phyloP scores from a whole-genome alignment of 2,113 vertebrate species.

The Cephalopholis sonnerati region DNA sequence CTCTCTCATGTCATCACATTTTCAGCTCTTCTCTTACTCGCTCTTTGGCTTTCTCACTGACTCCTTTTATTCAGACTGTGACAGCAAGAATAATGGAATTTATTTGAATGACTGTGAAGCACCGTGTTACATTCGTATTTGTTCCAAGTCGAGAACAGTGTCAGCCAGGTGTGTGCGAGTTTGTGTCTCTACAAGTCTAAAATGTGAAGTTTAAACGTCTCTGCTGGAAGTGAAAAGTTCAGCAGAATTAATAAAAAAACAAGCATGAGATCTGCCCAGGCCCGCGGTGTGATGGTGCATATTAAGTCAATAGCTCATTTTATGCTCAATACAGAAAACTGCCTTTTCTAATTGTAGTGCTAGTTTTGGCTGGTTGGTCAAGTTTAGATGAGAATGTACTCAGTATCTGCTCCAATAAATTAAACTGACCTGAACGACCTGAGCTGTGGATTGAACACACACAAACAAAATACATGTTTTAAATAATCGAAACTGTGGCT shows the following conservation, averaged over 20 bases:
- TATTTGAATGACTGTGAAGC: constrained; percentile 24
- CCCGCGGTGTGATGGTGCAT: background rate
- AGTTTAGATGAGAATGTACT: background rate
- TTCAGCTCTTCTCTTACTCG: background rate
- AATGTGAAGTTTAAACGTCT: background rate
- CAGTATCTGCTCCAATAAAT: background rate
- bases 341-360: background rate
- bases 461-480: background rate
- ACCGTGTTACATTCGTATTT: constrained; percentile 3
- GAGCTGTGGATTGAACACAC: background rate
- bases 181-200: background rate
- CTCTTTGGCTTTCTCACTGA: background rate
- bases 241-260: background rate
- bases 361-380: background rate
- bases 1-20: background rate
- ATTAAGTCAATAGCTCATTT: background rate
- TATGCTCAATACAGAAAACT: background rate
- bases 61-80: constrained; percentile 21
- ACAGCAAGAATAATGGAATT: constrained; percentile 23
- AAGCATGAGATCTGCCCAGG: background rate
- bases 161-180: background rate
- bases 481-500: background rate
- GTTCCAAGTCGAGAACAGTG: constrained; percentile 12
- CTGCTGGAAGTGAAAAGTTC: background rate
- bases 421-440: background rate